phyloP scores from a whole-genome alignment of 2,113 vertebrate species.

The Coptodon rendalli region DNA sequence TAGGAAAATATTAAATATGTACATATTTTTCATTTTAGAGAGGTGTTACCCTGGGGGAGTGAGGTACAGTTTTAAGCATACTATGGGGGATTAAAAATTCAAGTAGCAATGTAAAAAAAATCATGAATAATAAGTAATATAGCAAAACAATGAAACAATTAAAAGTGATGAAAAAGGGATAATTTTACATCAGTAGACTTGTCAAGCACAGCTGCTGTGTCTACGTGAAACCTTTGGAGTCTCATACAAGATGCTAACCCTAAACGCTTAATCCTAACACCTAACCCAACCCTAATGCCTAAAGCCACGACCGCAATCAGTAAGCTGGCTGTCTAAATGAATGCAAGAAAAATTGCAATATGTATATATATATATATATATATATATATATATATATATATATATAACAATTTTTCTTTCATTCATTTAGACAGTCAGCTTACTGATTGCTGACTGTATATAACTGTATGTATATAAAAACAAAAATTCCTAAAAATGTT shows the following conservation, averaged over 20 bases:
- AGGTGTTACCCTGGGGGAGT: background rate
- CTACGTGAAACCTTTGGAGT: background rate
- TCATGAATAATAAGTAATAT: background rate
- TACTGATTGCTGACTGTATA: background rate
- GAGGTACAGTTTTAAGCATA: background rate
- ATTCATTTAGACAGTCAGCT: background rate
- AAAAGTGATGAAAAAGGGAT: background rate
- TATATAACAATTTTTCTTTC: background rate
- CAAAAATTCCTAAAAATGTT: background rate
- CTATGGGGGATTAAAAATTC: background rate
- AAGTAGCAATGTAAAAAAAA: background rate
- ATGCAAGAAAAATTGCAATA: background rate
- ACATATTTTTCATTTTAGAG: background rate
- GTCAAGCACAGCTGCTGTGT: background rate
- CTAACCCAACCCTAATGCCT: background rate
- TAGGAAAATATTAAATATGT: background rate
- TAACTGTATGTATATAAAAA: background rate
- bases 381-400: accelerated
- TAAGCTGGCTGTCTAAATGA: background rate
- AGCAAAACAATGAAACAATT: background rate
- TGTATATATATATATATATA: accelerated
- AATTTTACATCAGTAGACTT: background rate
- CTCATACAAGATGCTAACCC: background rate
- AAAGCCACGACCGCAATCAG: background rate
- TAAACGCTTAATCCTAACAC: background rate